Conservation (phyloP, 35 echinoderm and acorn worm species). For the Anneissia japonica region DNA sequence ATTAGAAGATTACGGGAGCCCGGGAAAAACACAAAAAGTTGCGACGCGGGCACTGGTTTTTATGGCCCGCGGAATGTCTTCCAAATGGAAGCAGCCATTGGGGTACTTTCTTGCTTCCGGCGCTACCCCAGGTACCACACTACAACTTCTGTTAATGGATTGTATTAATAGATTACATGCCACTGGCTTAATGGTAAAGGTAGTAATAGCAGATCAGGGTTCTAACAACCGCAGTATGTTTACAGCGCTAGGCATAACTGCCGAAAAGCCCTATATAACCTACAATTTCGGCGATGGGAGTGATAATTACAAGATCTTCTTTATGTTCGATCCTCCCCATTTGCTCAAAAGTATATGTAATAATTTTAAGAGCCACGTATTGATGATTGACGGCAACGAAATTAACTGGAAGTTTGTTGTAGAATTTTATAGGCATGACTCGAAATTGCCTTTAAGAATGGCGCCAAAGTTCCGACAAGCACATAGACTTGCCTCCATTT, state of each 20-base stretch:
- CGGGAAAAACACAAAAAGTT: neutral
- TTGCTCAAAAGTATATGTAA: neutral
- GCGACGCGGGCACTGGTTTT: constrained; percentile 7
- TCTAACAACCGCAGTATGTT: neutral
- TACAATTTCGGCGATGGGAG: neutral
- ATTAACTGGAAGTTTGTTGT: constrained; percentile 1
- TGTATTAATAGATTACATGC: constrained; percentile 10
- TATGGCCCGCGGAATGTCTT: neutral
- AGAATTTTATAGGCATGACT: constrained; percentile 5
- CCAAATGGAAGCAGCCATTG: constrained; percentile 12
- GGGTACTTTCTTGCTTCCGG: neutral
- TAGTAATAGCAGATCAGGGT: neutral
- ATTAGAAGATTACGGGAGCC: constrained; percentile 7
- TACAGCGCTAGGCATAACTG: neutral
- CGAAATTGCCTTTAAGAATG: neutral
- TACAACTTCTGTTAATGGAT: neutral
- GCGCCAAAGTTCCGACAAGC: constrained; percentile 7
- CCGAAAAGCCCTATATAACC: neutral
- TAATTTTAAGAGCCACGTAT: neutral
- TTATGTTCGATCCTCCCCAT: constrained; percentile 18
- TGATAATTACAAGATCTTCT: neutral
- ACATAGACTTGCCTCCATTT: constrained; percentile 2
- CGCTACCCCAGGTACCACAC: neutral
- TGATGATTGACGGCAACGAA: neutral
- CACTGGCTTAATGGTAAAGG: neutral